phyloP scores from a whole-genome alignment of 2,113 vertebrate genomes.

The Calonectris borealis region DNA sequence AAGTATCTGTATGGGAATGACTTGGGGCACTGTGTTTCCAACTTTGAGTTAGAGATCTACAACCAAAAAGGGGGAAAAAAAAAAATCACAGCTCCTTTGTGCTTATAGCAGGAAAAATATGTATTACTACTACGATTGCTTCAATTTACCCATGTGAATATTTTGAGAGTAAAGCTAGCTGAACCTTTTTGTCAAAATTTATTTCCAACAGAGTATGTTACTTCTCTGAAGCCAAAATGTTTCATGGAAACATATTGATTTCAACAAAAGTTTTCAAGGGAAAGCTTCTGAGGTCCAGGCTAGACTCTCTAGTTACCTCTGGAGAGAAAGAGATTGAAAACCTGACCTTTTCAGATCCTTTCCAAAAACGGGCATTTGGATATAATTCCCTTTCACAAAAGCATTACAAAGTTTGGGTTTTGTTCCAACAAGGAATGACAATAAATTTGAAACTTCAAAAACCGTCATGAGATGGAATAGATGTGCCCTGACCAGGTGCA shows the following conservation, averaged over 20 bases:
- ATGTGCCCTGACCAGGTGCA: conserved; percentile 33
- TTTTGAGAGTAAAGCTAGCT: conserved; percentile 21
- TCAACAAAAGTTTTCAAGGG: conserved; percentile 51
- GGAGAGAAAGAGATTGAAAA: conserved; percentile 58
- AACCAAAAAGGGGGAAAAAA: background rate
- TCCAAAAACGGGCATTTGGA: conserved; percentile 51
- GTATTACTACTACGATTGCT: background rate
- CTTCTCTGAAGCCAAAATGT: conserved; percentile 43
- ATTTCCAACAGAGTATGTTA: conserved; percentile 24
- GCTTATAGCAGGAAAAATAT: background rate
- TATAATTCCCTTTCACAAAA: conserved; percentile 53
- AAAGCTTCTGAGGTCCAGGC: conserved; percentile 38
- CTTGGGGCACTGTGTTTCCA: background rate
- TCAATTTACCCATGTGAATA: conserved; percentile 44
- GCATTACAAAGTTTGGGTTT: conserved; percentile 38
- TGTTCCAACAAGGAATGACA: conserved; percentile 34
- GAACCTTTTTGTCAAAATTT: conserved; percentile 43
- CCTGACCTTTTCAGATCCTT: conserved; percentile 57
- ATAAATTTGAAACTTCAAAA: conserved; percentile 48
- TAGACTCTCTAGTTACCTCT: conserved; percentile 39
- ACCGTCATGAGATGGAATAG: conserved; percentile 13
- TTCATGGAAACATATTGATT: conserved; percentile 46
- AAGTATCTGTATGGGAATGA: background rate
- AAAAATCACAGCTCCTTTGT: background rate
- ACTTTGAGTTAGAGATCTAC: conserved; percentile 2